Evolutionary conservation across 1,140 invertebrate genomes (phyloP), one percentile per base, ranked within the genome.

Genomic region (Caerostris extrusa): DNA sequence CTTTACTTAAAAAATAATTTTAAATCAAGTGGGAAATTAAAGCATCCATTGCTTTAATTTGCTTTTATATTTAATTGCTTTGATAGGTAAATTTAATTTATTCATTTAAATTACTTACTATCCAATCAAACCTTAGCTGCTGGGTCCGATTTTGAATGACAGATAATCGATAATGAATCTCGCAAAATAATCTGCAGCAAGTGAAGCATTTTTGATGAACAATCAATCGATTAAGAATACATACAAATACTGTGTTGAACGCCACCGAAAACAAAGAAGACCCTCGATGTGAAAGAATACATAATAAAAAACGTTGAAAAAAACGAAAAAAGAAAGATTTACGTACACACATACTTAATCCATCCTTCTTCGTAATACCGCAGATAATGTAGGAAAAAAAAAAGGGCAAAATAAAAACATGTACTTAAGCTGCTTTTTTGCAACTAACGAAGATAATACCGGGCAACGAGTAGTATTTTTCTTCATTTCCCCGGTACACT

Each of bases 341-440:
- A 77, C 71, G 10, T 50, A 53, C 61, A 17, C 71, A 34, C 71
- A 77, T 77, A 77, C 71, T 77, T 77, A 77, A 77, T 77, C 71
- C 71, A 77, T 77, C 71, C 71, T 77, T 50, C 71, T 53, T 50
- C 71, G 71, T 77, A 77, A 77, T 77, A 77, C 71, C 71, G 71
- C 71, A 77, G 71, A 50, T 77, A 77, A 77, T 50, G 34, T 53
- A 12, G 71, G 19, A 71, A 34, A 34, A 71, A 71, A 71, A 34
- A 71, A 3, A 8, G 34, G 34, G 34, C 34, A 77, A 53, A 77
- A 77, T 50, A 50, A 50, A 77, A 77, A 77, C 71, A 53, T 77
- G 71, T 12, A 77, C 71, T 77, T 77, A 77, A 77, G 71, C 71
- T 50, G 71, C 71, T 77, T 77, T 77, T 77, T 77, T 77, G 71